Base-by-base conservation (phyloP, 2,888 invertebrate species). In the Autographa pulchrina region DNA sequence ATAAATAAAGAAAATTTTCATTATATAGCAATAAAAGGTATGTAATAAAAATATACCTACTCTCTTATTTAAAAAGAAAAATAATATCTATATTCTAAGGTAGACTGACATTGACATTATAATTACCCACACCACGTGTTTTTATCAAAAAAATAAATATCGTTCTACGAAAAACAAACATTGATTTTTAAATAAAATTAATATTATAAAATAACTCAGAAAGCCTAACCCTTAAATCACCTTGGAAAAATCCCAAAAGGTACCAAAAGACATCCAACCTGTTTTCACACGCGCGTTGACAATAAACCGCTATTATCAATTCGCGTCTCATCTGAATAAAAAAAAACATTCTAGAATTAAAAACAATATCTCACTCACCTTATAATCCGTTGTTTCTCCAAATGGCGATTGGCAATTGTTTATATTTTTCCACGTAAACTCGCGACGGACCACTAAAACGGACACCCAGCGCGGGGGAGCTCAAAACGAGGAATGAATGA, bases 401-500 rank as follows among this genome's bases (percentile, higher is more conserved):
- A 80, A 75, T 83, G 75, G 74, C 77, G 73, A 81, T 85, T 65
- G 74, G 62, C 82, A 83, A 80, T 74, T 92, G 92, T 93, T 93
- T 92, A 90, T 92, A 85, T 90, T 82, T 79, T 81, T 85, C 62
- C 84, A 86, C 89, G 89, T 84, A 78, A 87, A 90, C 88, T 88
- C 89, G 90, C 86, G 81, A 86, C 86, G 84, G 77, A 72, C 72
- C 62, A 64, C n/a, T 66, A 69, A 14, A 35, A 72, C 91, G 88
- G 81, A 82, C 84, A 84, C 84, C 88, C 89, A 41, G 68, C 78
- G 68, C 88, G 91, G 88, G 69, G 75, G 78, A 80, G 86, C 86
- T 90, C 85, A 89, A 62, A 73, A 67, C 70, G 76, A 79, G 76
- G 91, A 92, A 92, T 94, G 95, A 95, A 94, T 95, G 95, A 92